Base-by-base conservation (phyloP, 2,888 invertebrate species). In the Fragum whitleyi region DNA sequence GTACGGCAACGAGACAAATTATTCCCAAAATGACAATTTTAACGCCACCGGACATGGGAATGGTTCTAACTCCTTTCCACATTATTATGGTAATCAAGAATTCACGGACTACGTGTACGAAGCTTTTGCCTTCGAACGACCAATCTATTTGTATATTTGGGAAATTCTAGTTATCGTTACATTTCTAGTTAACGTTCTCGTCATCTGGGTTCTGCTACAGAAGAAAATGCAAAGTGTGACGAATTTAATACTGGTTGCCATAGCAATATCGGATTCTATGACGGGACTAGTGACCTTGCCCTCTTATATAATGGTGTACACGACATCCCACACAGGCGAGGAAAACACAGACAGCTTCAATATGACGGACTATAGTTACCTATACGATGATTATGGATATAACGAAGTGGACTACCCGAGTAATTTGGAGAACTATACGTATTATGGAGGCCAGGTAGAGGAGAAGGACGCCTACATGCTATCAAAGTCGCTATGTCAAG, bases 201-300 rank as follows among this genome's bases (percentile, higher is more conserved):
- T 80, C 5, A 72, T 80, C 28, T 47, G 62, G 16, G 73, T 83
- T 5, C 67, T 83, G 21, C 16, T 80, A 28, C 77, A 76, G 36
- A 79, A 68, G 69, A 75, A 74, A 26, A 74, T 79, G 71, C 83
- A 79, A 47, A 77, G 59, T 53, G 53, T 73, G 5, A 83, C 74
- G 6, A 77, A 83, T 32, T 39, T 68, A 14, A 69, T 80, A 39
- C 65, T 83, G 11, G 77, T 80, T 28, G 77, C 77, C 0, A 83
- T 83, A 42, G 83, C 83, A n/a, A 75, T 79, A 9, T 61, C 83
- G 0, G 83, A 83, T 47, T 79, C 83, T 0, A 29, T 83, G 61
- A 83, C 79, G 16, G 83, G 83, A 6, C 55, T 83, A n/a, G 76
- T 79, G n/a, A 84, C 80, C 3, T 67, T 84, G 23, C 83, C 83